Evolutionary conservation across 2,797 vertebrate genomes (phyloP).

Genomic region (Leuciscus waleckii): DNA sequence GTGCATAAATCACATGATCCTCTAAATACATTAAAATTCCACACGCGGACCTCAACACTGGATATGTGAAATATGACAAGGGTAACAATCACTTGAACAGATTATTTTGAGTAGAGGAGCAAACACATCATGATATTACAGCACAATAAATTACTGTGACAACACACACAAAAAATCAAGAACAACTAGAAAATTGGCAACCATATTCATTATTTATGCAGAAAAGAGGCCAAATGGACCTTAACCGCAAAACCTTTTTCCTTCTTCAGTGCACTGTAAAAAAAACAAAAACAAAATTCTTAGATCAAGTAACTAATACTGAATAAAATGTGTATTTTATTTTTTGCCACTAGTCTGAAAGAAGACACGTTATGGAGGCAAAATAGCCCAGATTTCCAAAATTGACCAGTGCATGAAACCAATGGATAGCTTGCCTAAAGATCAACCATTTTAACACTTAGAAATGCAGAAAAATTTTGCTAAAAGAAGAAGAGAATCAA

Average conservation of each 20-base stretch:
- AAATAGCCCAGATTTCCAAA: background rate
- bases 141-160: background rate
- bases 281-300: background rate
- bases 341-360: background rate
- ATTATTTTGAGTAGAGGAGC: background rate
- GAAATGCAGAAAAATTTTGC: background rate
- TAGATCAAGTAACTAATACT: background rate
- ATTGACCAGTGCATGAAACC: background rate
- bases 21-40: background rate
- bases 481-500: slow-evolving; percentile 4
- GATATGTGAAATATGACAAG: background rate
- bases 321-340: background rate
- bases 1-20: background rate
- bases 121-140: background rate
- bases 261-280: background rate
- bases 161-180: background rate
- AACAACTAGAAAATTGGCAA: background rate
- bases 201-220: background rate
- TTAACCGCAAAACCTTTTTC: background rate
- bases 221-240: background rate
- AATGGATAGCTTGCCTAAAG: background rate
- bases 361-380: background rate
- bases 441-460: background rate
- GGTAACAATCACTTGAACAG: background rate
- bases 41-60: background rate